phyloP scores from a whole-genome alignment of 37 sponge, comb jelly and placozoan species.

The Bolinopsis microptera region DNA sequence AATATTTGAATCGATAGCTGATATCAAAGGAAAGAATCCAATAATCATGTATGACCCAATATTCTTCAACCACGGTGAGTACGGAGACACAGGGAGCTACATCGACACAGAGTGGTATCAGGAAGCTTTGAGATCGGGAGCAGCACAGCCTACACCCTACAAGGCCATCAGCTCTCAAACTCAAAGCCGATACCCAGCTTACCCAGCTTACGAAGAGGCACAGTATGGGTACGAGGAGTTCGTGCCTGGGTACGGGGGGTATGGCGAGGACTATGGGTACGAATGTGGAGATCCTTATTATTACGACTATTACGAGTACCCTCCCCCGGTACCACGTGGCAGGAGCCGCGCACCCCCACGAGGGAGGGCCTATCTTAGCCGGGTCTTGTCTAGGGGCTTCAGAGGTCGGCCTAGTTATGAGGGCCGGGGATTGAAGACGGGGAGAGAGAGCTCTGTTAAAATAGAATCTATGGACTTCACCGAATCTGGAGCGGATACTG shows the following conservation, averaged over 20 bases:
- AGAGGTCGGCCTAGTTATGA: not conserved
- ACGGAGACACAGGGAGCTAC: conserved; percentile 65
- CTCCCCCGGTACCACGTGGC: not conserved
- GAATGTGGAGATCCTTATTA: conserved; percentile 13
- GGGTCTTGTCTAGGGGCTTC: not conserved
- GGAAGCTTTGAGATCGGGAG: conserved; percentile 28
- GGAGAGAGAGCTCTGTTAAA: not conserved
- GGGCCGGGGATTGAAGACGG: not conserved
- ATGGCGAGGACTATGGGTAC: conserved; percentile 28
- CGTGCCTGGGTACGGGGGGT: not conserved
- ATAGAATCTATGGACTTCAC: not conserved
- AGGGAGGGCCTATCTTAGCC: not conserved
- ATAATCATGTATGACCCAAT: conserved; percentile 62
- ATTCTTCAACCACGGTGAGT: conserved; percentile 44
- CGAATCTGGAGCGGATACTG: not conserved
- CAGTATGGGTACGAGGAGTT: conserved; percentile 16
- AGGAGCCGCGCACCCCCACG: not conserved
- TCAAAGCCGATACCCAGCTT: not conserved
- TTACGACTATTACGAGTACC: not conserved
- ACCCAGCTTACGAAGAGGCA: not conserved
- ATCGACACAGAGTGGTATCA: conserved; percentile 63
- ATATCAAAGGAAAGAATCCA: conserved; percentile 46
- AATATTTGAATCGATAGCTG: conserved; percentile 39
- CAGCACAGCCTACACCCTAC: conserved; percentile 34
- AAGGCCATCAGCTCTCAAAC: not conserved